Evolutionary conservation across 1,140 invertebrate genomes (phyloP), one percentile per base, ranked within the genome.

Genomic region (Halesus radiatus): DNA sequence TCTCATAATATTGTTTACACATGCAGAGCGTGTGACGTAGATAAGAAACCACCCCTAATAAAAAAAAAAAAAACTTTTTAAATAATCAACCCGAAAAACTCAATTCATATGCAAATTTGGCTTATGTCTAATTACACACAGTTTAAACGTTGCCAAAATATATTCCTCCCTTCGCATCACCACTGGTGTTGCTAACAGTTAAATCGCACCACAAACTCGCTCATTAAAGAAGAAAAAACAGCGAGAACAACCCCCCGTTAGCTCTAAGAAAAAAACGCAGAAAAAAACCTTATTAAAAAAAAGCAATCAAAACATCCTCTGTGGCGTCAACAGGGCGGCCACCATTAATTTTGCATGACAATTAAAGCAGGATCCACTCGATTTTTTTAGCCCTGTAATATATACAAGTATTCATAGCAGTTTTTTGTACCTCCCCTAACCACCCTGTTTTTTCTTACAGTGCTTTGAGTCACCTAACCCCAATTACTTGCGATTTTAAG

Each of bases 271-370:
- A 79, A 78, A 60, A 79, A 60, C 29, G 66, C 45, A 58, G 37
- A 13, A 50, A 77, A 83, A 83, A 83, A 83, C 74, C 80, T 83
- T 81, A 81, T 83, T 81, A 83, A 83, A 83, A n/a, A 83, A 83
- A 83, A 79, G 80, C 80, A 83, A 83, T 83, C 80, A 81, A 83
- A 83, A 83, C 82, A 83, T 83, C 74, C 82, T 79, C 76, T 64
- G 66, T 66, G 73, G 32, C 73, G 76, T 76, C 68, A 84, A 79
- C 77, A 29, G 80, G 68, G 76, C 15, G 70, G 45, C 73, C 66
- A 54, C 75, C 78, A 84, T 84, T 84, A 81, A 84, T 84, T 84
- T 84, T 84, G 83, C 83, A 84, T 84, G 77, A 84, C 83, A 84
- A 84, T 84, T 82, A 82, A 84, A 78, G 37, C 37, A 13, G 37